phyloP scores from a whole-genome alignment of 2,888 invertebrate species.

The Pandemis cinnamomeana region DNA sequence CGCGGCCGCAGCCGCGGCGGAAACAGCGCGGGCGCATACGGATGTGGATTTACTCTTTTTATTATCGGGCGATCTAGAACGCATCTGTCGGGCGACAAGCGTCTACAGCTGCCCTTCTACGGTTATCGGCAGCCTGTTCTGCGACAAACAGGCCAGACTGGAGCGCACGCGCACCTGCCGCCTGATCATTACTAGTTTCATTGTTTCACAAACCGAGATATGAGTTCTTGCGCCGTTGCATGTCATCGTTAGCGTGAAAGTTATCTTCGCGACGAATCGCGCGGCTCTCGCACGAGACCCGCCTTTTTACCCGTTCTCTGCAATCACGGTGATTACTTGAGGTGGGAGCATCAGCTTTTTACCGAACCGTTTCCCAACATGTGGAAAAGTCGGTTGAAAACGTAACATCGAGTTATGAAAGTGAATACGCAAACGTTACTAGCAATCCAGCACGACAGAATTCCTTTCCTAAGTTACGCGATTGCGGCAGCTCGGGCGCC shows the following conservation, averaged over 20 bases:
- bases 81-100: conserved; percentile 79
- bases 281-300: conserved; percentile 64
- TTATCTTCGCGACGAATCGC: conserved; percentile 64
- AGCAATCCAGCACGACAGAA: conserved; percentile 68
- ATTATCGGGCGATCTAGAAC: conserved; percentile 79
- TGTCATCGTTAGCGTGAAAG: conserved; percentile 69
- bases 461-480: conserved; percentile 61
- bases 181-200: conserved; percentile 43
- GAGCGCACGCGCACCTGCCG: conserved; percentile 72
- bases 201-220: conserved; percentile 49
- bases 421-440: conserved; percentile 72
- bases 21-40: conserved; percentile 73
- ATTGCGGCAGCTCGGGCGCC: conserved; percentile 49
- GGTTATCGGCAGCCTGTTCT: conserved; percentile 63
- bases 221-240: conserved; percentile 58
- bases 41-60: conserved; percentile 80
- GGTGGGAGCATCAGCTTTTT: conserved; percentile 80
- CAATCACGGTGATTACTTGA: conserved; percentile 70
- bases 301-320: conserved; percentile 64
- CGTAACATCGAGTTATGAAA: conserved; percentile 82
- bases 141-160: conserved; percentile 56
- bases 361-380: conserved; percentile 72
- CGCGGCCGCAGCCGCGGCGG: conserved; percentile 67
- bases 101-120: conserved; percentile 76
- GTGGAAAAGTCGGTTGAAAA: conserved; percentile 75